Evolutionary conservation across 2,797 vertebrate species (phyloP).

Genomic region (Centroberyx gerrardi): DNA sequence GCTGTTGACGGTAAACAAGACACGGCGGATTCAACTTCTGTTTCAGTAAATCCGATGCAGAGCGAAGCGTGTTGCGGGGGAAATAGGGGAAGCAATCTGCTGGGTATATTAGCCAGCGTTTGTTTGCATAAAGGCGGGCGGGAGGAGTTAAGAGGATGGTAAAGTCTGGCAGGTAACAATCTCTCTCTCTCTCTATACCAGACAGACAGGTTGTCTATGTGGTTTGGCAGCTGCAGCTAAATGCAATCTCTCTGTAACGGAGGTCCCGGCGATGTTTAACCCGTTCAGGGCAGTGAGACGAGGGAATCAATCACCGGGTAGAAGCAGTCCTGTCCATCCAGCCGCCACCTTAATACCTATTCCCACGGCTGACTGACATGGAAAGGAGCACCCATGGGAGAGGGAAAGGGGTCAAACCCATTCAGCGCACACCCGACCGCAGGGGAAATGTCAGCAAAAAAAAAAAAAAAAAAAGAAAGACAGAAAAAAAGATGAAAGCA

Average conservation of each 20-base stretch:
- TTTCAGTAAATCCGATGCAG: slow-evolving; percentile 28
- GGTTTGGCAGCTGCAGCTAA: slow-evolving; percentile 78
- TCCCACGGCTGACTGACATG: slow-evolving; percentile 51
- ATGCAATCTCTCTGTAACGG: slow-evolving; percentile 78
- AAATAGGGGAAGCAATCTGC: slow-evolving; percentile 41
- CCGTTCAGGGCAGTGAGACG: slow-evolving; percentile 67
- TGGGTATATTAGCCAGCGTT: slow-evolving; percentile 29
- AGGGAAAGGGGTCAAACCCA: slow-evolving; percentile 68
- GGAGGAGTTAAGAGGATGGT: slow-evolving; percentile 19
- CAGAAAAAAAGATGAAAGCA: slow-evolving; percentile 7
- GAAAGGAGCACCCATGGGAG: slow-evolving; percentile 54
- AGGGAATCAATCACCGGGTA: slow-evolving; percentile 76
- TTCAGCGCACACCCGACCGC: slow-evolving; percentile 53
- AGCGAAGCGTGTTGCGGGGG: slow-evolving; percentile 19
- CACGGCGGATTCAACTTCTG: slow-evolving; percentile 19
- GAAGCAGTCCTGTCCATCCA: slow-evolving; percentile 47
- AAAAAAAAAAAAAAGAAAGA: slow-evolving; percentile 21
- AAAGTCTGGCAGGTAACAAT: slow-evolving; percentile 20
- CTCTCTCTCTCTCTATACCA: slow-evolving; percentile 47
- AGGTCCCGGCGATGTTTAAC: slow-evolving; percentile 78
- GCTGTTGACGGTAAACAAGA: slow-evolving; percentile 29
- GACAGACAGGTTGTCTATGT: slow-evolving; percentile 78
- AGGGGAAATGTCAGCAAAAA: slow-evolving; percentile 53
- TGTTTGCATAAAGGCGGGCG: slow-evolving; percentile 25
- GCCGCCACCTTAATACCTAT: slow-evolving; percentile 54